Conservation (phyloP, 1,140 invertebrate species). For the Pseudomyrmex gracilis region DNA sequence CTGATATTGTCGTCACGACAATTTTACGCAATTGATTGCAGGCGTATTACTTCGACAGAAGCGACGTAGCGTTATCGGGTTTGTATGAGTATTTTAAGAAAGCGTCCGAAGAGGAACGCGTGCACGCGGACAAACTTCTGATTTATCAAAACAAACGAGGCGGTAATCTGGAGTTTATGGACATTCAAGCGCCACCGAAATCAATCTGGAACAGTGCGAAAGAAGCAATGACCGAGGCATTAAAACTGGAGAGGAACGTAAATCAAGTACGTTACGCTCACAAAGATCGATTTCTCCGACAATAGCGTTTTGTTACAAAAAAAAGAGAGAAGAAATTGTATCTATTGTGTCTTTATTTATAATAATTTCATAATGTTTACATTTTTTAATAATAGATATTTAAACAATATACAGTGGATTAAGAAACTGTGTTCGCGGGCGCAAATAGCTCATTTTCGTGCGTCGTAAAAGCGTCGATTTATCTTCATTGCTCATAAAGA, state of each 20-base stretch:
- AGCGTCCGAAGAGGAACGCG: slow-evolving; percentile 91
- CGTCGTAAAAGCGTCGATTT: too few species aligned
- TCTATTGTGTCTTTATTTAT: too few species aligned
- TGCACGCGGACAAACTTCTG: slow-evolving; percentile 91
- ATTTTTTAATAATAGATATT: too few species aligned
- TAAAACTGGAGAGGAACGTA: slow-evolving; percentile 92
- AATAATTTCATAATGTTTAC: too few species aligned
- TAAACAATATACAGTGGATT: too few species aligned
- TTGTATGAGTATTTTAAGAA: slow-evolving; percentile 90
- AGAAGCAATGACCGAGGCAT: slow-evolving; percentile 90
- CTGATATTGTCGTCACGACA: background rate
- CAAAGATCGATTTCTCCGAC: slow-evolving; percentile 6
- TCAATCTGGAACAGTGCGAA: slow-evolving; percentile 88
- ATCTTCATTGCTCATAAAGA: too few species aligned
- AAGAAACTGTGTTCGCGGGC: too few species aligned
- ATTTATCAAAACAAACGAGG: slow-evolving; percentile 94
- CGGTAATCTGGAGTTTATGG: slow-evolving; percentile 87
- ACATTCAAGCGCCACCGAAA: slow-evolving; percentile 87
- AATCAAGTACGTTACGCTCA: slow-evolving; percentile 84
- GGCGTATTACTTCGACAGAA: slow-evolving; percentile 92
- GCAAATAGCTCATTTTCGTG: too few species aligned
- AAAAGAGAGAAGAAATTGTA: too few species aligned
- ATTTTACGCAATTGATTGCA: slow-evolving; percentile 73
- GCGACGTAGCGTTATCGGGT: slow-evolving; percentile 92
- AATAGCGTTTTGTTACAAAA: background rate